Evolutionary conservation across 2,797 vertebrate species (phyloP), one percentile per base, ranked within the genome.

Genomic region (Xyrichtys novacula): DNA sequence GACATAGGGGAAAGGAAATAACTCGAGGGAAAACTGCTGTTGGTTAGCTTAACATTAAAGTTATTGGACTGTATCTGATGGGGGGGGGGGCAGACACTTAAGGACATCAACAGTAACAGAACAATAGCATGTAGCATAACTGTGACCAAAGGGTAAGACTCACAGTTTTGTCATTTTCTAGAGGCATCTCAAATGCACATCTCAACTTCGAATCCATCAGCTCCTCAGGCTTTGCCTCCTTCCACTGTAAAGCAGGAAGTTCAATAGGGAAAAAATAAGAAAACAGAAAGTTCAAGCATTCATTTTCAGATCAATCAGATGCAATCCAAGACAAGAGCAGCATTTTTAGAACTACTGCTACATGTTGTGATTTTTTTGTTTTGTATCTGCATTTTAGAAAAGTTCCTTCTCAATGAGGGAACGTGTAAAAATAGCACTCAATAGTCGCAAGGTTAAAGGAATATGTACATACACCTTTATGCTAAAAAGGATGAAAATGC

Each of bases 201-300:
- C 96, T 95, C 93, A 98, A 94, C 91, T 97, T 98, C 19, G 96
- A 96, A 90, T 98, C 97, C 97, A 98, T 98, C 82, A 98, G 94
- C 64, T 98, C 97, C 69, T 98, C 97, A 0, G 96, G 96, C 83
- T 97, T 98, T 49, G 96, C 96, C 75, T 98, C 96, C 94, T 98
- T 98, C 97, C 97, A 98, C 97, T 98, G 91, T 79, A 88, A 38
- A 74, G n/a, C 0, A 19, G 58, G 12, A 68, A 69, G 14, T 61
- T 42, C 1, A 22, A 48, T 38, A 65, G 4, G 7, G n/a, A 55
- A 4, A 39, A 28, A 8, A 5, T 9, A 54, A 6, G 25, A 14
- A 43, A 7, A 26, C 1, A 48, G 3, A 23, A 19, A 39, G 29
- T 48, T 36, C 55, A 61, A 4, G 16, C 7, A 49, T 29, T 19